A percentile compares a stretch with the other conserved stretches of the same genome.
Evolutionary conservation across 2,888 invertebrate species (phyloP).

Genomic region (Apamea sordens): DNA sequence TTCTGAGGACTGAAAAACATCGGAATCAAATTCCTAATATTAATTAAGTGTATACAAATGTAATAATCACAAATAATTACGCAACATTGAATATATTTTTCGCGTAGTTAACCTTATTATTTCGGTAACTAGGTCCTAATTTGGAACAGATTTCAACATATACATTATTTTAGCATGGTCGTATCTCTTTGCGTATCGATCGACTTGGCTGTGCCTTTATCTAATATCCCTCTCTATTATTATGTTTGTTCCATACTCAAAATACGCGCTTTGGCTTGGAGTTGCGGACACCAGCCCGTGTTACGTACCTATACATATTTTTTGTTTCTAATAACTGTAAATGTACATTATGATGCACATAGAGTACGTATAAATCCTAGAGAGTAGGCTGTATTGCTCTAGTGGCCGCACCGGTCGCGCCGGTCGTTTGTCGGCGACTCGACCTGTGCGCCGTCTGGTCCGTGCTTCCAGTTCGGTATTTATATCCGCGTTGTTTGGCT

Average conservation of each 20-base stretch:
- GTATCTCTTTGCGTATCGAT: background rate
- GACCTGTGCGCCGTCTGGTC: slow-evolving; percentile 6
- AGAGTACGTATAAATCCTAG: background rate
- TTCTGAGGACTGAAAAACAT: slow-evolving; percentile 33
- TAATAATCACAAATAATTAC: slow-evolving; percentile 31
- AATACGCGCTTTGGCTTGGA: background rate
- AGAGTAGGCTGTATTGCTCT: background rate
- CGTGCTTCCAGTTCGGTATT: slow-evolving; percentile 64
- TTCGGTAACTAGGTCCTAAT: background rate
- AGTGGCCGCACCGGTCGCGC: background rate
- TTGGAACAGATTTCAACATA: slow-evolving; percentile 4
- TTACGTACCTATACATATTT: background rate
- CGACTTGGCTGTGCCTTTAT: background rate
- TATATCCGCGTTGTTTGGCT: slow-evolving; percentile 69
- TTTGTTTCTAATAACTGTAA: slow-evolving; percentile 2
- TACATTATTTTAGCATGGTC: background rate
- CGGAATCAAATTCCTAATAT: slow-evolving; percentile 33
- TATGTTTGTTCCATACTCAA: no score
- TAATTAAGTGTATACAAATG: slow-evolving; percentile 28
- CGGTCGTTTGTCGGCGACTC: background rate
- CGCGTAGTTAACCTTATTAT: slow-evolving; percentile 4
- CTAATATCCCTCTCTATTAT: background rate
- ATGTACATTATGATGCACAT: background rate
- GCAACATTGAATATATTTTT: slow-evolving; percentile 17
- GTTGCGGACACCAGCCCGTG: background rate